phyloP scores from a whole-genome alignment of 2,113 vertebrate species.

The Beaufortia kweichowensis region DNA sequence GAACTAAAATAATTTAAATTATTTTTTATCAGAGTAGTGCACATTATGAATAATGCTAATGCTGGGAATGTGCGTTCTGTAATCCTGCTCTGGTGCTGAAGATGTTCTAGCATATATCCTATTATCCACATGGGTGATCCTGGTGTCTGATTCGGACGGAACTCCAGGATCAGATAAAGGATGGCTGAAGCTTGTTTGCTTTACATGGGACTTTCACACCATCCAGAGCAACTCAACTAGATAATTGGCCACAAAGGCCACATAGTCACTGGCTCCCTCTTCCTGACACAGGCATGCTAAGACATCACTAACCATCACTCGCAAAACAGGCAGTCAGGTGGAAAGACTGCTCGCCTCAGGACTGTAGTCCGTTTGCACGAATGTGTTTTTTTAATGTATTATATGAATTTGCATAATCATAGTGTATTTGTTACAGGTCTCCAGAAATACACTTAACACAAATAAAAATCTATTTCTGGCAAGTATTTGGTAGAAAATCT shows the following conservation, averaged over 20 bases:
- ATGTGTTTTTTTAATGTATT: not conserved
- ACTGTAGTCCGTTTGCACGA: not conserved
- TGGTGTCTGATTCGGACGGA: constrained; percentile 59
- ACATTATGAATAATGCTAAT: not conserved
- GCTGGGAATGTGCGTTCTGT: constrained; percentile 64
- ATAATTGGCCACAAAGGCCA: constrained; percentile 74
- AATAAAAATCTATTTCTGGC: not conserved
- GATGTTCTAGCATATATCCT: constrained; percentile 76
- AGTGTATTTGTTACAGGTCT: not conserved
- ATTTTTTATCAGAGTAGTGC: not conserved
- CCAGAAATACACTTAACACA: not conserved
- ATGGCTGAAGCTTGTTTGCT: constrained; percentile 68
- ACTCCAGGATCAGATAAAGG: constrained; percentile 70
- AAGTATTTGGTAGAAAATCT: not conserved
- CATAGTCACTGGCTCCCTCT: constrained; percentile 62
- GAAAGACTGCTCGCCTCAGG: constrained; percentile 54
- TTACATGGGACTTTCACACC: constrained; percentile 72
- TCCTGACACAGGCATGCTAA: constrained; percentile 65
- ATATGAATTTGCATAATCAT: not conserved
- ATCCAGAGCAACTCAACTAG: constrained; percentile 69
- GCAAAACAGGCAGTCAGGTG: constrained; percentile 56
- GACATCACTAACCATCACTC: constrained; percentile 70
- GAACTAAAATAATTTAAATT: not conserved
- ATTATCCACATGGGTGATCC: constrained; percentile 66
- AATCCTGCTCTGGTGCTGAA: constrained; percentile 64